Evolutionary conservation across 2,888 invertebrate species (phyloP), one percentile per base, ranked within the genome.

Genomic region (Lasius fuliginosus): DNA sequence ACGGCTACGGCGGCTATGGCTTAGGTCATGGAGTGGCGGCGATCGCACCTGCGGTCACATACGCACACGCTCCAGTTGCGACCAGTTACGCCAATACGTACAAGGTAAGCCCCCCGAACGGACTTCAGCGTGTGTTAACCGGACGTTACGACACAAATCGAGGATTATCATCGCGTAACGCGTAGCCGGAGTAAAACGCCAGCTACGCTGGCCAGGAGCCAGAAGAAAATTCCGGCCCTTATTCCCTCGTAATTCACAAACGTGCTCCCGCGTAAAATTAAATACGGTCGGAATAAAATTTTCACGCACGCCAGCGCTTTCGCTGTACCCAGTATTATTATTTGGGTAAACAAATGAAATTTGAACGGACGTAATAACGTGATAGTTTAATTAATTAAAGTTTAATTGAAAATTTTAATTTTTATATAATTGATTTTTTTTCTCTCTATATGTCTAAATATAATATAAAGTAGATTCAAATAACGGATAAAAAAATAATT

Each of bases 41-140:
- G 33, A 91, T 92, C 62, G 87, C 87, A 62, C 87, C 88, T 30
- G 67, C 88, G 42, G 89, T 92, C 33, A 87, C 90, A 58, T 91
- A 91, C 62, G 88, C 86, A 33, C 90, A 91, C 73, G 84, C 91
- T 65, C 93, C 93, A 71, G 88, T 91, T 18, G 93, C 93, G 9
- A 92, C 92, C 30, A 93, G 93, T 85, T 94, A 94, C 69, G 91
- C 94, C 68, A 94, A 93, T 83, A 91, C 94, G 85, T 94, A 93
- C 91, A 94, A 94, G 93, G 94, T 94, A 92, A 83, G 67, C 33
- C 30, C 79, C 36, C 60, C 46, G 46, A 75, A 75, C 23, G 58
- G 60, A 5, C 23, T 49, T 18, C 18, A 18, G 6, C 46, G 23
- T 46, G 23, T 46, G 42, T 56, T 56, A 60, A 46, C 46, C 42